Evolutionary conservation across 2,113 vertebrate species (phyloP).

Genomic region (Columba janthina): DNA sequence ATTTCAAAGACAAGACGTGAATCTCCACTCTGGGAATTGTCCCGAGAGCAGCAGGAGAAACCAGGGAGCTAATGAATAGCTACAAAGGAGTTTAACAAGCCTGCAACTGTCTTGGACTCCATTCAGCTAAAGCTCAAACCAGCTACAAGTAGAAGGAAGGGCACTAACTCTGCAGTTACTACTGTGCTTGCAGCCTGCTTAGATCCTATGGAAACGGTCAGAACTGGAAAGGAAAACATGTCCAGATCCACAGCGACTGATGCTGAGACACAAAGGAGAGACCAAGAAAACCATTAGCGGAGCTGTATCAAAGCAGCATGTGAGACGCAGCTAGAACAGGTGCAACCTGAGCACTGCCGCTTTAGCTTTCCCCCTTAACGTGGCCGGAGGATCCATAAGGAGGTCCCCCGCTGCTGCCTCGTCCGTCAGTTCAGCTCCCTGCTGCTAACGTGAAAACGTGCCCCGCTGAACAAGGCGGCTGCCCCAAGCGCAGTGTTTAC

Average conservation of each 20-base stretch:
- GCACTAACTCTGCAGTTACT: background rate
- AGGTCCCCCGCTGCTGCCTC: background rate
- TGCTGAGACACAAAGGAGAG: background rate
- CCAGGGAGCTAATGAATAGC: background rate
- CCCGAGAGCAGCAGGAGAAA: background rate
- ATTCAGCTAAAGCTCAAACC: background rate
- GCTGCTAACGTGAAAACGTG: background rate
- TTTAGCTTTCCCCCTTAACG: background rate
- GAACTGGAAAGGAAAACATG: background rate
- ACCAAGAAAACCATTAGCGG: background rate
- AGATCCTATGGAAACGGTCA: background rate
- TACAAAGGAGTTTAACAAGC: slow-evolving; percentile 23
- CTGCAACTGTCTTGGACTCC: background rate
- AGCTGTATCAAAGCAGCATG: background rate
- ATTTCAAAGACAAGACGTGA: background rate
- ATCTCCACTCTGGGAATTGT: background rate
- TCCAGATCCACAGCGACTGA: background rate
- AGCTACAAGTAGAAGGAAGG: background rate
- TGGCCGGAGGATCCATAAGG: accelerated
- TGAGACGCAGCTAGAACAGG: background rate
- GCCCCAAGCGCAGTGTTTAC: accelerated
- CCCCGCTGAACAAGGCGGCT: background rate
- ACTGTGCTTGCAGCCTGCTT: background rate
- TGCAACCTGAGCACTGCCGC: background rate
- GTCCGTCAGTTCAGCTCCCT: background rate